phyloP scores from a whole-genome alignment of 2,113 vertebrate species.

The Spermophilus dauricus region DNA sequence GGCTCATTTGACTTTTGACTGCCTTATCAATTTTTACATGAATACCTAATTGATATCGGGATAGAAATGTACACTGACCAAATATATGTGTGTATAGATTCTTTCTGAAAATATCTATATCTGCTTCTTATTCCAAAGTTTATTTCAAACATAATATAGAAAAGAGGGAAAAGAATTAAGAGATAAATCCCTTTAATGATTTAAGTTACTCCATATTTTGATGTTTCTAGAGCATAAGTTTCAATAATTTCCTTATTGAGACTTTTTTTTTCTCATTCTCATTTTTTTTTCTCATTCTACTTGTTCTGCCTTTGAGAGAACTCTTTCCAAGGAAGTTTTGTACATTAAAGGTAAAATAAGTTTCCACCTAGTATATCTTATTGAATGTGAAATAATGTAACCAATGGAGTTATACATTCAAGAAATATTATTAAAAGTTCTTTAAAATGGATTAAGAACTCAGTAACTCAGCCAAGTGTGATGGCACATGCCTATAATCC shows the following conservation, averaged over 20 bases:
- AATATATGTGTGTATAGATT: no score
- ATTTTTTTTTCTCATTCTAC: background rate
- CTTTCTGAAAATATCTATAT: background rate
- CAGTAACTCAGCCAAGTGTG: background rate
- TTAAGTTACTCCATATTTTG: background rate
- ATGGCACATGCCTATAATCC: no score
- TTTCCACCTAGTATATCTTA: background rate
- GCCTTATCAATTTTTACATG: background rate
- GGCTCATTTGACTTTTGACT: background rate
- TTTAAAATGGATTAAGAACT: background rate
- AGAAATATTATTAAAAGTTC: background rate
- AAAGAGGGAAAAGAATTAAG: background rate
- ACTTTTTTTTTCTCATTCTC: background rate
- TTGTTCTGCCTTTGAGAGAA: background rate
- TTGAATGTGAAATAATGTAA: background rate
- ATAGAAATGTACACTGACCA: background rate
- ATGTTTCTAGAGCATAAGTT: background rate
- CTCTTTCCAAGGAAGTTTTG: background rate
- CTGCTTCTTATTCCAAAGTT: background rate
- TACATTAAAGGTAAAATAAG: conserved; percentile 18
- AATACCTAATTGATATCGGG: background rate
- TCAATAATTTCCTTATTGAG: background rate
- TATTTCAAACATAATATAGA: background rate
- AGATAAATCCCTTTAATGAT: background rate
- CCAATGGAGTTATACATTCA: background rate